Percentiles rank a stretch among this genome's conserved stretches.
Evolutionary conservation across 2,888 invertebrate genomes (phyloP).

Genomic region (Salticus scenicus): DNA sequence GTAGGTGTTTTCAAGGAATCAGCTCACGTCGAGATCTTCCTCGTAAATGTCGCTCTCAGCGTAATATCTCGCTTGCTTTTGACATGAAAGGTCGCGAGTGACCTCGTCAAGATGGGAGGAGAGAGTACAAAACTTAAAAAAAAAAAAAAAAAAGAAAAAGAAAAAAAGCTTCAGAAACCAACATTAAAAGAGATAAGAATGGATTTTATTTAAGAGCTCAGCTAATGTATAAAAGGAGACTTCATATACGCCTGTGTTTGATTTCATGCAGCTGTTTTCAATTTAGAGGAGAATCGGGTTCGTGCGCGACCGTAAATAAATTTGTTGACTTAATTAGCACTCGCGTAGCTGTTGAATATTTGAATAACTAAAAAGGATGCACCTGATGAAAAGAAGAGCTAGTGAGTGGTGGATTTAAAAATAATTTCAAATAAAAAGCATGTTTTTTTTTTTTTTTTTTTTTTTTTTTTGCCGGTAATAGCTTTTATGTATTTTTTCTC

Average conservation of each 20-base stretch:
- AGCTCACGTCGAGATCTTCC: background rate
- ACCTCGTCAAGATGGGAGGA: constrained; percentile 3
- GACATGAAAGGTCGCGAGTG: constrained; percentile 33
- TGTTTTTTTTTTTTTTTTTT: no score
- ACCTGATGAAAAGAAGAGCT: no score
- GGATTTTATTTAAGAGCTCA: background rate
- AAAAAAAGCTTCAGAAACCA: background rate
- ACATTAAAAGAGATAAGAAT: constrained; percentile 11
- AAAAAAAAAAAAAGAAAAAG: background rate
- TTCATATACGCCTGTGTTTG: background rate
- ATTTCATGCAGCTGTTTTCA: background rate
- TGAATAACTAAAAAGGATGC: no score
- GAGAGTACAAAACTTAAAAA: background rate
- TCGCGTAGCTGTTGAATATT: no score
- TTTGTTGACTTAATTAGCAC: no score
- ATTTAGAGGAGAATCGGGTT: background rate
- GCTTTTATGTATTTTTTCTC: no score
- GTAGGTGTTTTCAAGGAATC: constrained; percentile 9
- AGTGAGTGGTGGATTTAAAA: no score
- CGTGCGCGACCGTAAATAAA: background rate
- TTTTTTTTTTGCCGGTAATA: no score
- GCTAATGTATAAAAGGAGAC: background rate
- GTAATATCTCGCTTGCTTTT: constrained; percentile 31
- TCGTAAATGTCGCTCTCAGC: constrained; percentile 30
- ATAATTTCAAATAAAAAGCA: no score